These are phyloP conservation scores for Crotalus helleri DNA, from an alignment of 2,113 vertebrate species.

Conservation along the genomic window DNA sequence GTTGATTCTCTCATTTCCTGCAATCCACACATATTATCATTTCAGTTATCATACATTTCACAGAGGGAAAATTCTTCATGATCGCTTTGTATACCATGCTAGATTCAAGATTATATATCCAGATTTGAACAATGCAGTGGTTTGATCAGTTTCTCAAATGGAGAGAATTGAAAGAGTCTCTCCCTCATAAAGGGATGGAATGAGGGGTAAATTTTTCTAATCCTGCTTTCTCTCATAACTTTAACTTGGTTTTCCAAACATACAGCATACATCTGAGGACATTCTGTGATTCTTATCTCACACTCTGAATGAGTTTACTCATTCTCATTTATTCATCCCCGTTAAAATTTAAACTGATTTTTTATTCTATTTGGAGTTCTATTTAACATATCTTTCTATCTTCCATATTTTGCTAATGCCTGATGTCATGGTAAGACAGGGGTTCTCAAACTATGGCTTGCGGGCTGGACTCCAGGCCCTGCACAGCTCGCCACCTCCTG, in stretches of 20 bases:
- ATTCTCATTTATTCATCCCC: background rate
- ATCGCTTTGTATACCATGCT: background rate
- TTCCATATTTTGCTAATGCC: no score
- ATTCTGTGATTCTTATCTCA: background rate
- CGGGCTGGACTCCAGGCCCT: no score
- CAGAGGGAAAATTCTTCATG: conserved; percentile 39
- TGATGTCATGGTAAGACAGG: background rate
- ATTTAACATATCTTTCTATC: no score
- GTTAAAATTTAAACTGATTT: background rate
- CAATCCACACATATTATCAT: conserved; percentile 26
- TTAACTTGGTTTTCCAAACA: background rate
- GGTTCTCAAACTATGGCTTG: no score
- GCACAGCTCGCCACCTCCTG: no score
- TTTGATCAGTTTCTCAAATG: conserved; percentile 56
- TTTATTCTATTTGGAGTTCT: background rate
- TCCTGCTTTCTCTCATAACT: background rate
- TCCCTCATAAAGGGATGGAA: background rate
- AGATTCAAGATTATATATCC: conserved; percentile 21
- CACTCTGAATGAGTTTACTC: background rate
- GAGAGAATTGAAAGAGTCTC: conserved; percentile 33
- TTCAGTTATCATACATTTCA: conserved; percentile 2
- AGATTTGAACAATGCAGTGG: conserved; percentile 18
- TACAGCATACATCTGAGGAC: background rate
- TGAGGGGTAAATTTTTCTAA: background rate
- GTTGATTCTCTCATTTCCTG: background rate